These are phyloP conservation scores for Ciona savignyi DNA, from an alignment of 23 tunicate genomes.

Conservation along the genomic window DNA sequence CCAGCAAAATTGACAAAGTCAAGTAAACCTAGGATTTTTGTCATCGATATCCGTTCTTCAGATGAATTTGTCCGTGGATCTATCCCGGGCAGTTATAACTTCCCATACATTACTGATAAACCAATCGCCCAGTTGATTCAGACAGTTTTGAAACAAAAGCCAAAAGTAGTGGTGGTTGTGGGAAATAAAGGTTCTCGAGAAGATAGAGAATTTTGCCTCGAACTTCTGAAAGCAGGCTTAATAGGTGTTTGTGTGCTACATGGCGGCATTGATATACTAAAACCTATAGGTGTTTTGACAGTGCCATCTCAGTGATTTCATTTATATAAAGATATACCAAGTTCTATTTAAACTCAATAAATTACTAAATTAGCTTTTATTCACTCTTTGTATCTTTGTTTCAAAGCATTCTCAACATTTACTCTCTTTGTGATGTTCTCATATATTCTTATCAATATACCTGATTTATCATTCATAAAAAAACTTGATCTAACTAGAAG, in stretches of 20 bases:
- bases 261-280: constrained; percentile 74
- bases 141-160: constrained; percentile 17
- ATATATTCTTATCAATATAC: too few species aligned
- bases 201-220: constrained; percentile 24
- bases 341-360: too few species aligned
- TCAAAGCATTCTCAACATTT: too few species aligned
- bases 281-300: constrained; percentile 49
- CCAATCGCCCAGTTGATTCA: constrained; percentile 17
- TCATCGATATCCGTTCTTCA: constrained; percentile 61
- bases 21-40: constrained; percentile 51
- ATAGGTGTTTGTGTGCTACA: constrained; percentile 51
- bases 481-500: too few species aligned
- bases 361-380: too few species aligned
- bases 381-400: too few species aligned
- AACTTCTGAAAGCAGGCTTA: constrained; percentile 33
- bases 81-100: constrained; percentile 50
- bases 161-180: constrained; percentile 60
- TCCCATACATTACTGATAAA: constrained; percentile 19
- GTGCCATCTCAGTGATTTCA: constrained; percentile 16
- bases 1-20: constrained; percentile 62
- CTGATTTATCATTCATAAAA: too few species aligned
- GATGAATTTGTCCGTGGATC: constrained; percentile 79
- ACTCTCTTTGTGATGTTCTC: too few species aligned
- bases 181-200: constrained; percentile 37
- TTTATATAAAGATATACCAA: too few species aligned